Evolutionary conservation across 2,113 vertebrate species (phyloP), one percentile per base, ranked within the genome.

Genomic region (Seriola rivoliana): DNA sequence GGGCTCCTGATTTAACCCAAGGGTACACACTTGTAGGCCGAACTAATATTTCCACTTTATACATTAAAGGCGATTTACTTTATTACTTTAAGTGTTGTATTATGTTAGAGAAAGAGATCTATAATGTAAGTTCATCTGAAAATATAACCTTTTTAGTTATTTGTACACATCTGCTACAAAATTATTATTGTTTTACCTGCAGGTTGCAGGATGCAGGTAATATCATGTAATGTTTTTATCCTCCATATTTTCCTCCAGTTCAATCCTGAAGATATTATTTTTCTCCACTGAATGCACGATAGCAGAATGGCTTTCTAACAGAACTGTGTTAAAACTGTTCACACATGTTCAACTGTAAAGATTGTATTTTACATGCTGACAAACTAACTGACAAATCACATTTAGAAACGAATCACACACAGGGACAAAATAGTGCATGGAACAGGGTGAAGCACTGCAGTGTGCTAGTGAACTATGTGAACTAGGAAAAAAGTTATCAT

Each of bases 371-470:
- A 58, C 32, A 42, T 38, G 8, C n/a, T 29, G 29, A 29, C 29
- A 29, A 29, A 23, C 32, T 11, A n/a, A 4, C n/a, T 36, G 34
- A 36, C 4, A 36, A 36, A 23, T 54, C 13, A 36, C 57, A 10
- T 34, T 36, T 8, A 72, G 32, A 70, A 68, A 79, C 10, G 17
- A 32, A n/a, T 38, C 46, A 50, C 44, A 60, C 13, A 57, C 44
- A 67, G 8, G 40, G 21, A 78, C 60, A 48, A 46, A 40, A 78
- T 40, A 21, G 40, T 42, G 63, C 32, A 60, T 79, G 71, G 75
- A 62, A 77, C 42, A 55, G 17, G 40, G 73, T 69, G 50, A 58
- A 70, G 80, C 40, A 3, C 34, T 44, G 60, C 58, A 80, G 5
- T 44, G 4, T 32, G 65, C 21, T 46, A 3, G 48, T 48, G 29